phyloP scores from a whole-genome alignment of 92 coral and sea anemone species.

The Parazoanthus atlanticus region DNA sequence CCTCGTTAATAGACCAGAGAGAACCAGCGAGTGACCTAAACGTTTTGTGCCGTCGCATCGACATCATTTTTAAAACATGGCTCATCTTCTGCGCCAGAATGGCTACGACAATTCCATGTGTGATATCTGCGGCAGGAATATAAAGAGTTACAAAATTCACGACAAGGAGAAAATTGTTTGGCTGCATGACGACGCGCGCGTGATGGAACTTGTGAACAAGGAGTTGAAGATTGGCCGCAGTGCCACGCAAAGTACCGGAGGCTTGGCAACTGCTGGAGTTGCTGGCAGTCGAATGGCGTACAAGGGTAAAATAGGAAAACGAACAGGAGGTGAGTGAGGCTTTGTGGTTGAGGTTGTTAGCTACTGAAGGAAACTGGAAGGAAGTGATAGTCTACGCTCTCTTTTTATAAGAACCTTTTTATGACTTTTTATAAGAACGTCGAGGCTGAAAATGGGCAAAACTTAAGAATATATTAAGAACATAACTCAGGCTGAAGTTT shows the following conservation, averaged over 20 bases:
- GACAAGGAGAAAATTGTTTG: constrained; percentile 28
- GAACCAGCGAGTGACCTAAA: background rate
- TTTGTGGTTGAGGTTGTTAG: no score
- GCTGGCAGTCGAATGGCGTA: constrained; percentile 36
- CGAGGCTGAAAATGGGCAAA: no score
- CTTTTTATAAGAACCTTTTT: no score
- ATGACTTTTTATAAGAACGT: no score
- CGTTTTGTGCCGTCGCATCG: background rate
- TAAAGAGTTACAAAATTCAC: constrained; percentile 18
- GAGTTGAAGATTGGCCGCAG: constrained; percentile 30
- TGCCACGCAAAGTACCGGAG: constrained; percentile 9
- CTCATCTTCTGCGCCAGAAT: constrained; percentile 29
- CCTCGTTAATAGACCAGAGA: background rate
- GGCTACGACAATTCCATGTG: constrained; percentile 16
- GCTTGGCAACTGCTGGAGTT: constrained; percentile 6
- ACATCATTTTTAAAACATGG: background rate
- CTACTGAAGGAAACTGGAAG: no score
- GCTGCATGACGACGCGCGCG: constrained; percentile 13
- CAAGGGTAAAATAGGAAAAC: constrained; percentile 26
- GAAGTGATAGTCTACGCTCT: no score
- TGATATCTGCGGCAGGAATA: constrained; percentile 7
- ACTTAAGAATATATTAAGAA: no score
- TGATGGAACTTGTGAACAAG: constrained; percentile 9
- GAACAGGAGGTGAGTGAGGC: constrained; percentile 22
- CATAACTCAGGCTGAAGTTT: no score